These are phyloP conservation scores for Neuroscelio doddi DNA, from an alignment of 2,888 invertebrate species.

Conservation along the genomic window DNA sequence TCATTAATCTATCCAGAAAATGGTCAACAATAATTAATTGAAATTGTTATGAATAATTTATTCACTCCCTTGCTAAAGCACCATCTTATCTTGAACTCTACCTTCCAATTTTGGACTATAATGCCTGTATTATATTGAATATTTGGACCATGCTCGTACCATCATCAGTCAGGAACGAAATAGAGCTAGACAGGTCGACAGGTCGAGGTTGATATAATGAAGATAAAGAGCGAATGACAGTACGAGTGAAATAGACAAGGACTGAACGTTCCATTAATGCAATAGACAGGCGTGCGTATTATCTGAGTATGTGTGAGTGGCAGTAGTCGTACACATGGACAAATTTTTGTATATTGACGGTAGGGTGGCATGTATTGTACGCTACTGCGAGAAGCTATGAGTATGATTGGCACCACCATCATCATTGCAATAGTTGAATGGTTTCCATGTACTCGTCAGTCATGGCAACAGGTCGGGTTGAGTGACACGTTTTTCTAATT, in stretches of 20 bases:
- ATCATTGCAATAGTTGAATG: conserved; percentile 59
- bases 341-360: neutral
- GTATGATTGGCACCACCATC: conserved; percentile 58
- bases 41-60: neutral
- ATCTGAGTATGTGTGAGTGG: neutral
- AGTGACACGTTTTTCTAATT: too few species aligned
- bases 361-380: neutral
- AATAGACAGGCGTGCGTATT: conserved; percentile 2
- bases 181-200: conserved; percentile 3
- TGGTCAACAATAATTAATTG: neutral
- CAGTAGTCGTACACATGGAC: neutral
- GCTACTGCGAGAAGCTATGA: conserved; percentile 48
- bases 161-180: neutral
- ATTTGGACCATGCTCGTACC: neutral
- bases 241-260: neutral
- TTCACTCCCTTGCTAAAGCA: neutral
- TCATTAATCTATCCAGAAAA: too few species aligned
- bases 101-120: neutral
- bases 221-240: conserved; percentile 7
- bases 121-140: neutral
- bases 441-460: conserved; percentile 50
- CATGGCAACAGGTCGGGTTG: too few species aligned
- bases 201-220: conserved; percentile 1
- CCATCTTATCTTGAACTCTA: neutral
- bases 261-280: conserved; percentile 4